Conservation (phyloP, 2,797 vertebrate genomes). For the Varecia variegata region DNA sequence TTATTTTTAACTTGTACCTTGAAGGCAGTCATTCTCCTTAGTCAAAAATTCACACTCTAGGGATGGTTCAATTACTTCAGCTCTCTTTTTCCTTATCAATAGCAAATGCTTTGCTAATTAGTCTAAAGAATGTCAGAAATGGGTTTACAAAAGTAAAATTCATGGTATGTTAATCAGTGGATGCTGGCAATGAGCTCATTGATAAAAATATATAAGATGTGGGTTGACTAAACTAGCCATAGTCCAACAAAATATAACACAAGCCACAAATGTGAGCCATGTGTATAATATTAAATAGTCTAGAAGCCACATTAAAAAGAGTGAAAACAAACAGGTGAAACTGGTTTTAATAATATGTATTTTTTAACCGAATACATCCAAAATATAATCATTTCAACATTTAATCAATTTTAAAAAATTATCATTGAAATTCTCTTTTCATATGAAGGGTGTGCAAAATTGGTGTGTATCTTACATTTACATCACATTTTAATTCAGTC, state of each 20-base stretch:
- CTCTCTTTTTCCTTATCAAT: neutral
- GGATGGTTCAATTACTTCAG: neutral
- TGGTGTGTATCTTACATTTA: neutral
- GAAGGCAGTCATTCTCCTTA: neutral
- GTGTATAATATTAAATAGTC: neutral
- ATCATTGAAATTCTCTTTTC: neutral
- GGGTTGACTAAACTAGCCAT: neutral
- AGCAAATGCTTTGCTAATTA: neutral
- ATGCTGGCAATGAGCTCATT: neutral
- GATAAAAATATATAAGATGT: neutral
- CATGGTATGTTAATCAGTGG: neutral
- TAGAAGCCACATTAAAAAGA: neutral
- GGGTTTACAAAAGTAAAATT: neutral
- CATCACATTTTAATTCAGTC: neutral
- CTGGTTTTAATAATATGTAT: neutral
- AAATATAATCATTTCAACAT: slow-evolving; percentile 1
- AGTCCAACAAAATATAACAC: neutral
- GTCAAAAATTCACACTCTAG: neutral
- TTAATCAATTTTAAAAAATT: neutral
- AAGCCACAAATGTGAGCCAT: neutral
- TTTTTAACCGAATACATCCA: neutral
- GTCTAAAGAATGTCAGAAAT: neutral
- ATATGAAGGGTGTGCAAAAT: neutral
- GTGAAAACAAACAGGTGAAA: neutral
- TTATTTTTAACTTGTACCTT: neutral